A percentile compares a stretch with the other conserved stretches of the same genome.
These are phyloP conservation scores for Narcine bancroftii DNA, from an alignment of 2,113 vertebrate genomes.

Conservation along the genomic window DNA sequence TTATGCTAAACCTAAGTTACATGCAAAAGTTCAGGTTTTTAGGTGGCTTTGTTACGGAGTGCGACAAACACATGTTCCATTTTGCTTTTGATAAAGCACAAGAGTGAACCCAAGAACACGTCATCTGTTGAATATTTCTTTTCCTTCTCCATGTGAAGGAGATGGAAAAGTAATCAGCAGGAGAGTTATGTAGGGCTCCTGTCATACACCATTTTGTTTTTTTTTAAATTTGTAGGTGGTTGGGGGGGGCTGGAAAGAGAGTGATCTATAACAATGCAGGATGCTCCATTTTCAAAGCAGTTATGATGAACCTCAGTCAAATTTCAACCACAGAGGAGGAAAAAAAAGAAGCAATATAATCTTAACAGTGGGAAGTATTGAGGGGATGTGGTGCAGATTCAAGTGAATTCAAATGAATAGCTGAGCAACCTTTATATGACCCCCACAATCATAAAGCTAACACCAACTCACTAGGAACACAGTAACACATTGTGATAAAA, in stretches of 20 bases:
- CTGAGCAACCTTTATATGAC: background rate
- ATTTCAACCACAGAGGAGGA: background rate
- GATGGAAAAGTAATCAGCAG: background rate
- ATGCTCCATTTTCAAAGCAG: background rate
- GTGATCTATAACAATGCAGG: background rate
- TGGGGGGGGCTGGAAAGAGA: background rate
- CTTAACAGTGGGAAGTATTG: background rate
- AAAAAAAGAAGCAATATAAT: background rate
- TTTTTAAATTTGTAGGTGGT: background rate
- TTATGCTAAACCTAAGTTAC: no score
- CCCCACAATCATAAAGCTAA: background rate
- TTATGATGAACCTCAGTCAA: slow-evolving; percentile 4
- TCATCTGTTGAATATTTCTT: background rate
- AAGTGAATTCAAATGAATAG: background rate
- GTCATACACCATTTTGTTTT: background rate
- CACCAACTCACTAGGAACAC: background rate
- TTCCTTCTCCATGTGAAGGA: background rate
- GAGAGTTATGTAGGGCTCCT: background rate
- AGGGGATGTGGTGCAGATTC: background rate
- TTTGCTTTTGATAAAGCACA: background rate
- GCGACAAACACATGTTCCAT: no score
- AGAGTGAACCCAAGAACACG: background rate
- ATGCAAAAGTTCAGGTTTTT: no score
- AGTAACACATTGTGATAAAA: background rate
- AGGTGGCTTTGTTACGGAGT: no score